These are phyloP conservation scores for Portunus trituberculatus DNA, from an alignment of 1,140 invertebrate genomes.

Conservation along the genomic window DNA sequence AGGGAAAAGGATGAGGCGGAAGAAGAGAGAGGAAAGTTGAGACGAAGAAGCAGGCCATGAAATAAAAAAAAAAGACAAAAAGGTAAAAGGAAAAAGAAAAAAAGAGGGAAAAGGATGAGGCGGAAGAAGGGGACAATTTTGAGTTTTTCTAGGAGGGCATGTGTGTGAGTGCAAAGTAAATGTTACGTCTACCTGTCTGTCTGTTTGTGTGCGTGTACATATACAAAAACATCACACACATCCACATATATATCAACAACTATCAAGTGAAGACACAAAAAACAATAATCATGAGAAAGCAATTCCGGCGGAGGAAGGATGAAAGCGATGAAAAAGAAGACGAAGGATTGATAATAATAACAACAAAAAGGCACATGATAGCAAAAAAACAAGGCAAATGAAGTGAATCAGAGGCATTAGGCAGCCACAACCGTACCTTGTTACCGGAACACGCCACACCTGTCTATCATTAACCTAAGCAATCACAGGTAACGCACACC, in stretches of 20 bases:
- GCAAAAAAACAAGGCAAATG: not conserved
- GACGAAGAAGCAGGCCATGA: not conserved
- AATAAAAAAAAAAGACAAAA: not conserved
- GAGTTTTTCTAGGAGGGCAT: too few species aligned
- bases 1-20: too few species aligned
- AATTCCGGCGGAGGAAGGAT: not conserved
- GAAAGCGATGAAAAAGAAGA: not conserved
- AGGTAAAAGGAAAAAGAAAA: not conserved
- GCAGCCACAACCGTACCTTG: not conserved
- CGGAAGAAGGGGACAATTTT: too few species aligned
- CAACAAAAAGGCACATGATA: not conserved
- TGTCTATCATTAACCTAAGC: not conserved
- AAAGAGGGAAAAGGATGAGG: too few species aligned
- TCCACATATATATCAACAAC: too few species aligned
- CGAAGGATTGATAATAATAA: not conserved
- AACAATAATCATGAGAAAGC: not conserved
- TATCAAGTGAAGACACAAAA: too few species aligned
- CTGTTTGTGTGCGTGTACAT: too few species aligned
- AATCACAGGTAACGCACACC: not conserved
- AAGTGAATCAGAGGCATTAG: not conserved
- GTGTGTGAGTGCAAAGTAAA: too few species aligned
- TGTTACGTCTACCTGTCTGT: too few species aligned
- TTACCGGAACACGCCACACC: not conserved
- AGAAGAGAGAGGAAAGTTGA: too few species aligned
- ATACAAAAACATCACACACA: too few species aligned